Evolutionary conservation across 2,888 invertebrate species (phyloP), one percentile per base, ranked within the genome.

Genomic region (Elmis aenea): DNA sequence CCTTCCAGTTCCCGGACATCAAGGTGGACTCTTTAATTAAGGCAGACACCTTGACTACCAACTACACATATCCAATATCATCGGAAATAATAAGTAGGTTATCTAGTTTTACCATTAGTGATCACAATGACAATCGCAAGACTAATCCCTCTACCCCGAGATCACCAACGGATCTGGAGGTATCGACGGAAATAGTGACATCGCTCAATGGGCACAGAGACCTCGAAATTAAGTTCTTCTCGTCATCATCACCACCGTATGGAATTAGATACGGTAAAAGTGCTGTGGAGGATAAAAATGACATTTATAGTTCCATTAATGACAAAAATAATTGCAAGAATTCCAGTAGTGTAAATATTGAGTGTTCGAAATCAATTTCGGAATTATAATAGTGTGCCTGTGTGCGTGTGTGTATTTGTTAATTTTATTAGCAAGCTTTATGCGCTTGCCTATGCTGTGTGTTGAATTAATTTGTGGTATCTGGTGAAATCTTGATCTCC

Each of bases 151-250:
- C 57, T 3, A 53, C 54, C 24, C 43, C 52, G 23, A 30, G 49
- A 22, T 39, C 51, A 11, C 59, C 64, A 1, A 69, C 72, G 29
- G 73, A 73, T 24, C 68, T 85, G 53, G 81, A 83, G 64, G 83
- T 85, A 38, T 83, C 83, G 16, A 83, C 84, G 18, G 82, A 84
- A 59, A 85, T 85, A 52, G 83, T 85, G 48, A 85, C 84, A 13
- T 84, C 84, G 25, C 76, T 79, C 51, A 83, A 84, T 60, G 85
- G 85, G 26, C 84, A 84, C 61, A 74, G 85, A 42, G 85, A 85
- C 66, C 69, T 85, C 61, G 85, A 85, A 69, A 85, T 85, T 52
- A 83, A 82, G 63, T 81, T 85, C 67, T 84, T 81, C 67, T 80
- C 81, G 50, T 75, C 79, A 53, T 73, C 76, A 58, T 73, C 75